Conservation (phyloP, 23 tunicate species). For the Styela plicata region DNA sequence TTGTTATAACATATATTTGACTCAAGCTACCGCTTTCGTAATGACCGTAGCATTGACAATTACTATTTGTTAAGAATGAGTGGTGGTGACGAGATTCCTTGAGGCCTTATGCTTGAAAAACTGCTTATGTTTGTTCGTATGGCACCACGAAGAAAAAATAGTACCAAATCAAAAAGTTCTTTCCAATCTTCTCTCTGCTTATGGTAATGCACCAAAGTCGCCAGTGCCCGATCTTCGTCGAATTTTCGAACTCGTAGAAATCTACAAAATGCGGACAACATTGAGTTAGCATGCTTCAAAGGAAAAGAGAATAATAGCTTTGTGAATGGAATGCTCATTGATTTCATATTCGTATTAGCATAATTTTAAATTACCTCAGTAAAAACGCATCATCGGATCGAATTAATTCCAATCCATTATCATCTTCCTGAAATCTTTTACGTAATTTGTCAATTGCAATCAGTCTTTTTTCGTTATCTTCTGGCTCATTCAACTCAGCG, state of each 20-base stretch:
- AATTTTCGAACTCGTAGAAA: constrained; percentile 84
- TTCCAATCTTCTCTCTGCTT: constrained; percentile 21
- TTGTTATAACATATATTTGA: too few species aligned
- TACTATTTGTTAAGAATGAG: too few species aligned
- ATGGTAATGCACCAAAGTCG: constrained; percentile 63
- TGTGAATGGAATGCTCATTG: too few species aligned
- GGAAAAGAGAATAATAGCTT: too few species aligned
- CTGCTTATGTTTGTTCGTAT: neutral
- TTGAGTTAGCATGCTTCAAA: too few species aligned
- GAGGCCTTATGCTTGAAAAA: neutral
- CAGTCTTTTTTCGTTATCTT: constrained; percentile 55
- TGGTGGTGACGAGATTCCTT: too few species aligned
- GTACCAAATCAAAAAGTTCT: constrained; percentile 51
- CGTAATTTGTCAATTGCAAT: constrained; percentile 70
- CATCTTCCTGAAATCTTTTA: constrained; percentile 36
- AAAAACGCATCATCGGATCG: constrained; percentile 67
- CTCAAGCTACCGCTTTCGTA: too few species aligned
- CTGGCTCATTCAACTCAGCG: constrained; percentile 79
- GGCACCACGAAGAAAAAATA: neutral
- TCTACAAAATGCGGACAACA: too few species aligned
- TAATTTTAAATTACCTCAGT: constrained; percentile 21
- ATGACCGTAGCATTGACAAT: too few species aligned
- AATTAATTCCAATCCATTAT: constrained; percentile 40
- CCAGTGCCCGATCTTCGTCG: constrained; percentile 69
- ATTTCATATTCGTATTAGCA: too few species aligned